Evolutionary conservation across 2,113 vertebrate species (phyloP).

Genomic region (Equus przewalskii): DNA sequence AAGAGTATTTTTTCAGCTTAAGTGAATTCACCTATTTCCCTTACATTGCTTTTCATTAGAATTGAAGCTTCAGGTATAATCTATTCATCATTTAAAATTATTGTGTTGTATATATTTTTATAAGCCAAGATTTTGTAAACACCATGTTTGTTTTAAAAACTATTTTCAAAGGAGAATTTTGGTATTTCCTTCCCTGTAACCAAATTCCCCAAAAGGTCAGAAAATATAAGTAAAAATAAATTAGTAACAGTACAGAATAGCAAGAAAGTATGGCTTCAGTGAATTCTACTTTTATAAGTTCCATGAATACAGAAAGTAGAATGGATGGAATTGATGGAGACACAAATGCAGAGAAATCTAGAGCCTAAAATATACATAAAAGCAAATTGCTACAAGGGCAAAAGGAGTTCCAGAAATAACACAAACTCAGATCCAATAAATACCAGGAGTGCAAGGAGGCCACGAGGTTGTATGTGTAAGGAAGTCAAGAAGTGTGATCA

Average conservation of each 20-base stretch:
- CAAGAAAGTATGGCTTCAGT: background rate
- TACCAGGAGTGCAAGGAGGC: background rate
- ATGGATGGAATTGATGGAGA: background rate
- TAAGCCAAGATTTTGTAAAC: background rate
- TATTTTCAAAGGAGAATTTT: background rate
- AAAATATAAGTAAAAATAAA: background rate
- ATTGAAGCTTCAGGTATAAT: slow-evolving; percentile 14
- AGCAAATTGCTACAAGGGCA: background rate
- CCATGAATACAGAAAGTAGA: background rate
- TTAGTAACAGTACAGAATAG: background rate
- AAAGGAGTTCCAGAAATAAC: background rate
- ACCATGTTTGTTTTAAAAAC: background rate
- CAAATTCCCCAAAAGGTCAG: background rate
- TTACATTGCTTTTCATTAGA: background rate
- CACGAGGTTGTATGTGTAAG: background rate
- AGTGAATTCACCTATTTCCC: background rate
- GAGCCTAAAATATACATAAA: background rate
- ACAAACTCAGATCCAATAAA: background rate
- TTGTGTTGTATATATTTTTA: background rate
- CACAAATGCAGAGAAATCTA: background rate
- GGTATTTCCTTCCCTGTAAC: background rate
- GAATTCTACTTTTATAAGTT: background rate
- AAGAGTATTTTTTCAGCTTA: background rate
- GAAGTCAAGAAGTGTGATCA: background rate
- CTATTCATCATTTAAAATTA: background rate